Conservation (phyloP, 2,113 vertebrate genomes). For the Crotalus helleri region DNA sequence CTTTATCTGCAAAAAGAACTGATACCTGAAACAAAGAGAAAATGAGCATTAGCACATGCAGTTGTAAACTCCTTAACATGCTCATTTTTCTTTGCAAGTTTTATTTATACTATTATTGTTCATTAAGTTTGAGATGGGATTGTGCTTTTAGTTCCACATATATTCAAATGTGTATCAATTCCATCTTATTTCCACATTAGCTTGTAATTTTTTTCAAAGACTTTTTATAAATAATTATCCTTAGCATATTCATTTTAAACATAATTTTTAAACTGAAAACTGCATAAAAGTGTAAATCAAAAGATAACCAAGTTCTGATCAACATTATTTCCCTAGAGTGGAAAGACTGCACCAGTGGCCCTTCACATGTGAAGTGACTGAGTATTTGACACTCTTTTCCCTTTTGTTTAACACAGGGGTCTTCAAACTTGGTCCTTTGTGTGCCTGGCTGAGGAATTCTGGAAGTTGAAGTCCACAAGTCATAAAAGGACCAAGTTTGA, state of each 20-base stretch:
- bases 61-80: neutral
- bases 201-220: neutral
- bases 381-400: neutral
- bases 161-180: neutral
- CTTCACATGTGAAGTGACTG: neutral
- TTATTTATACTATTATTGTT: neutral
- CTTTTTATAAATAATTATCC: neutral
- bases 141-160: neutral
- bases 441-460: too few relatives aligned
- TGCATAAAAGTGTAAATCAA: neutral
- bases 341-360: neutral
- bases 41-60: conserved; percentile 30
- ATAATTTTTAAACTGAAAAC: neutral
- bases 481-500: too few relatives aligned
- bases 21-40: conserved; percentile 74
- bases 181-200: neutral
- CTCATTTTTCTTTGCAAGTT: neutral
- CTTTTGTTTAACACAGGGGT: neutral
- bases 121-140: neutral
- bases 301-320: neutral
- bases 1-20: conserved; percentile 89
- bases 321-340: neutral
- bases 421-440: too few relatives aligned
- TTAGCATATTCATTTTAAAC: neutral
- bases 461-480: too few relatives aligned